Base-by-base conservation (phyloP, 2,113 vertebrate genomes). In the Anhinga rufa region DNA sequence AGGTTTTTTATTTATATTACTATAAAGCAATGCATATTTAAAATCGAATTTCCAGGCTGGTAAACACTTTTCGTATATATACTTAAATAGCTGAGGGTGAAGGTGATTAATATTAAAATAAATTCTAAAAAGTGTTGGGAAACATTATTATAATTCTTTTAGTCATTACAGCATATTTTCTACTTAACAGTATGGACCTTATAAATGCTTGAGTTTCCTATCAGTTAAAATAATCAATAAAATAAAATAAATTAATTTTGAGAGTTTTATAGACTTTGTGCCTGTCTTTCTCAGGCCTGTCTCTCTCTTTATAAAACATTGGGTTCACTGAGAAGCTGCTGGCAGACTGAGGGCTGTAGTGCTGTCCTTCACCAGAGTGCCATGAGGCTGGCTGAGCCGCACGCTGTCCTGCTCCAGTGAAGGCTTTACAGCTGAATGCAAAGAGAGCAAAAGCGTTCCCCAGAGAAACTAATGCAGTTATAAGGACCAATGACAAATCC, bases 181-280 rank as follows among this genome's bases (percentile, higher is more conserved):
- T 71, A 0, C 14, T 40, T 88, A 49, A 71, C 21, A 66, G 7
- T 20, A 38, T 60, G 75, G 46, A 22, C 58, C 78, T 91, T 94
- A 80, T 85, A 93, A 97, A 85, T 95, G 89, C 54, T 46, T 87
- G 34, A 82, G 81, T 93, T 95, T 95, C 49, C 66, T 86, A 40
- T 38, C 57, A 77, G 49, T 38, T 76, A 34, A 64, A 76, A 11
- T 29, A 60, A 89, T 69, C 22, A 42, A 22, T 70, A 49, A 65
- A 88, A 92, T 52, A 10, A 79, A 68, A 31, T 20, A 14, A 31
- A 36, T 36, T n/a, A n/a, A 44, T 88, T 86, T 62, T 64, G 15
- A 70, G 17, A 75, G 20, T 51, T 34, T 79, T 60, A 10, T 4
- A 44, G 65, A 24, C 28, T 57, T 66, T 15, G 6, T 29, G 12